Percentiles rank a stretch among this genome's conserved stretches.
phyloP scores from a whole-genome alignment of 2,113 vertebrate species.

The Bagarius yarrelli region DNA sequence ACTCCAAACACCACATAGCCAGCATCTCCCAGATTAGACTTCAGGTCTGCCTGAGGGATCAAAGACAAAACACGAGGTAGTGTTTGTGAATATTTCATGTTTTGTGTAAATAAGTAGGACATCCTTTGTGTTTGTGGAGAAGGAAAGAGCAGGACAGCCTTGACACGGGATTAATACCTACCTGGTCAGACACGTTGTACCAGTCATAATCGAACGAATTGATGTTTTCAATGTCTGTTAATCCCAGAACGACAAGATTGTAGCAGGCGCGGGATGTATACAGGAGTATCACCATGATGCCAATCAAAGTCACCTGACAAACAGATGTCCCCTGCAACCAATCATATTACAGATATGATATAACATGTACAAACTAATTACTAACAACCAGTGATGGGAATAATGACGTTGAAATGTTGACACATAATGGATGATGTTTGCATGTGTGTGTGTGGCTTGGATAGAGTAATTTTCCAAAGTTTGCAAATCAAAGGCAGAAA shows the following conservation, averaged over 20 bases:
- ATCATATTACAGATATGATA: not conserved
- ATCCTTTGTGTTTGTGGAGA: not conserved
- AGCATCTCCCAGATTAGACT: constrained; percentile 84
- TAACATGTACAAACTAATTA: not conserved
- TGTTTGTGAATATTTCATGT: not conserved
- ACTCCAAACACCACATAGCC: constrained; percentile 92
- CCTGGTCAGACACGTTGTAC: constrained; percentile 99
- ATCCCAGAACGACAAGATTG: constrained; percentile 86
- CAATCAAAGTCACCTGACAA: constrained; percentile 88
- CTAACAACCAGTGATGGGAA: not conserved
- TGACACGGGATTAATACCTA: constrained; percentile 37
- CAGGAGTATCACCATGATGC: constrained; percentile 86
- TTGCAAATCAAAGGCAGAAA: too few relatives aligned
- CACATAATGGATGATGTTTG: too few relatives aligned
- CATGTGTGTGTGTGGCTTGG: too few relatives aligned
- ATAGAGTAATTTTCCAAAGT: too few relatives aligned
- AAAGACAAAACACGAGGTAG: not conserved
- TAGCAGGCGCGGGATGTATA: constrained; percentile 94
- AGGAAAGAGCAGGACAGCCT: not conserved
- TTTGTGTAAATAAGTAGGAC: not conserved
- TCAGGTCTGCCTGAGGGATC: constrained; percentile 84
- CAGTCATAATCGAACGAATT: constrained; percentile 95
- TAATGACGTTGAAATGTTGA: too few relatives aligned
- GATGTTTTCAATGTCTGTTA: constrained; percentile 81
- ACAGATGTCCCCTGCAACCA: constrained; percentile 87